Evolutionary conservation across 1,140 invertebrate genomes (phyloP).

Genomic region (Pseudomyrmex sp.): DNA sequence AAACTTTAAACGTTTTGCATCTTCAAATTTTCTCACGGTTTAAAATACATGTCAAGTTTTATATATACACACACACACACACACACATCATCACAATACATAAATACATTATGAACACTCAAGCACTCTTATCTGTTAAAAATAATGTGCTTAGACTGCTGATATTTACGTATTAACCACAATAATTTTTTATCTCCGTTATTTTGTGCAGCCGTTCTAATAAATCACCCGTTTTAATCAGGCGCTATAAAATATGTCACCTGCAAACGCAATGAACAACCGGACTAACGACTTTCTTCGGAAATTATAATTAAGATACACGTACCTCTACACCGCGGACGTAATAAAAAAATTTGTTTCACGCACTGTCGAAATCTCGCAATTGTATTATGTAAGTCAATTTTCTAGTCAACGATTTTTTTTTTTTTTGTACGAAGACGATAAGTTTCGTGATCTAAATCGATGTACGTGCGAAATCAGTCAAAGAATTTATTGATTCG

Average conservation of each 20-base stretch:
- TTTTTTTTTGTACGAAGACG: too few relatives aligned
- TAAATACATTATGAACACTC: constrained; percentile 17
- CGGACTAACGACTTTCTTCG: constrained; percentile 28
- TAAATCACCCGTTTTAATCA: background rate
- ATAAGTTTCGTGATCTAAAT: constrained; percentile 8
- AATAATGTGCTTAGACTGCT: constrained; percentile 47
- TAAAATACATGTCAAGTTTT: constrained; percentile 32
- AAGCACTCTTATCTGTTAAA: background rate
- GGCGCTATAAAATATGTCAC: background rate
- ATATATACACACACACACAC: too few relatives aligned
- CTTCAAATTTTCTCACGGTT: constrained; percentile 57
- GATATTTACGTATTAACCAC: constrained; percentile 43
- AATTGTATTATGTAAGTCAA: constrained; percentile 4
- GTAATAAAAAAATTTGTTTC: background rate
- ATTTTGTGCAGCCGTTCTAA: background rate
- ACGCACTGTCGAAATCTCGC: constrained; percentile 6
- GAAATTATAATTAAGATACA: constrained; percentile 26
- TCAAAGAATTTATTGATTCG: background rate
- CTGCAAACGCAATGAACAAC: background rate
- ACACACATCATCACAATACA: too few relatives aligned
- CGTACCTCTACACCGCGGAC: background rate
- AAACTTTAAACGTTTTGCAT: constrained; percentile 60
- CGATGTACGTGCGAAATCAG: background rate
- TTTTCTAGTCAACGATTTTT: background rate
- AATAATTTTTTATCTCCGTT: constrained; percentile 48